Conservation (phyloP, 2,888 invertebrate genomes). For the Bellardia pandia region DNA sequence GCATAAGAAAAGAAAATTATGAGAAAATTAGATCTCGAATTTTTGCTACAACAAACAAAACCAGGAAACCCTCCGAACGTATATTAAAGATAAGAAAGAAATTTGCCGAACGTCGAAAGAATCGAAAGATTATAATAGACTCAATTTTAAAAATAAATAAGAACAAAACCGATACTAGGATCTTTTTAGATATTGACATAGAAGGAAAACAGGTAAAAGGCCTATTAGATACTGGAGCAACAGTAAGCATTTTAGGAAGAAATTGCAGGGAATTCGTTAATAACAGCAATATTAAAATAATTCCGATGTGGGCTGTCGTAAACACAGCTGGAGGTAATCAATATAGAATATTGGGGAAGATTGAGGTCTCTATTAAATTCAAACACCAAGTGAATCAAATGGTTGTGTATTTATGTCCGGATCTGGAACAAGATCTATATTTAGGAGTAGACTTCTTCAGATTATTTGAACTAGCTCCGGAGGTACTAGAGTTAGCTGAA, state of each 20-base stretch:
- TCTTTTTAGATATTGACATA: too few species aligned
- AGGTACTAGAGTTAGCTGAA: not conserved
- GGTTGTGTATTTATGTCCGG: slow-evolving; percentile 11
- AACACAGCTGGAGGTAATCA: not conserved
- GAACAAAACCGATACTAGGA: too few species aligned
- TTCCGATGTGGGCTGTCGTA: not conserved
- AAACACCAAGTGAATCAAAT: not conserved
- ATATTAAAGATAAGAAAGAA: too few species aligned
- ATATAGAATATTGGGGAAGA: not conserved
- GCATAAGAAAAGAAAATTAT: too few species aligned
- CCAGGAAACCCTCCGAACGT: too few species aligned
- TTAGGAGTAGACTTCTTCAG: not conserved
- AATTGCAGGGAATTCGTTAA: not conserved
- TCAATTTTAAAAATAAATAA: too few species aligned
- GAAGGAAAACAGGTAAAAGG: not conserved
- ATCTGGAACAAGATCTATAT: not conserved
- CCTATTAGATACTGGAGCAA: not conserved
- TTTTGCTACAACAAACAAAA: too few species aligned
- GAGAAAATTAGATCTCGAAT: too few species aligned
- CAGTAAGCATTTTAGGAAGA: not conserved
- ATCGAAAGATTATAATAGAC: too few species aligned
- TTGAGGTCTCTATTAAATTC: not conserved
- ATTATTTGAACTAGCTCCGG: not conserved
- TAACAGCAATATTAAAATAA: not conserved
- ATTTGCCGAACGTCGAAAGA: too few species aligned